A percentile compares a stretch with the other conserved stretches of the same genome.
These are phyloP conservation scores for Odocoileus virginianus DNA, from an alignment of 2,113 vertebrate species.

Conservation along the genomic window DNA sequence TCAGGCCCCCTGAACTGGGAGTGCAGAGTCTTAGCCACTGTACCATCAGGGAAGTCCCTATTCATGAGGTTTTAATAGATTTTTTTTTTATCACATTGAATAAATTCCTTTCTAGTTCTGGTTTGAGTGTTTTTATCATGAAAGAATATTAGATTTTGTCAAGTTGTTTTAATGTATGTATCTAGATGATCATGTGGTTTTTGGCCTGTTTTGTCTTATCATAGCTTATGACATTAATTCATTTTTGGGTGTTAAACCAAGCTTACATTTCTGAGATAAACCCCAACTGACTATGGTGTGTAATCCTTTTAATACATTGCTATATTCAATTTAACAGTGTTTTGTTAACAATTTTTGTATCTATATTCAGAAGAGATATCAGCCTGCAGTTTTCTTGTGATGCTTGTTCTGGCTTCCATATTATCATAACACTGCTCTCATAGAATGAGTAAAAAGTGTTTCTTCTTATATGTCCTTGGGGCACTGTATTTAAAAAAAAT, in stretches of 20 bases:
- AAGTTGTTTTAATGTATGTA: neutral
- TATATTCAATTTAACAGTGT: neutral
- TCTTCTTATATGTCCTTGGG: neutral
- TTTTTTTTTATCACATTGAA: neutral
- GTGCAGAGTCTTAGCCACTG: neutral
- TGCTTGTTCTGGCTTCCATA: neutral
- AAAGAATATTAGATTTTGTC: neutral
- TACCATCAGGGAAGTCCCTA: neutral
- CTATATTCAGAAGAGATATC: neutral
- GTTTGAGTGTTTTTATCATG: neutral
- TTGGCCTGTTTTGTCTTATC: neutral
- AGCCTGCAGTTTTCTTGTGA: neutral
- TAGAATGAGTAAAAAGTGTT: neutral
- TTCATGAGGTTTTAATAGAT: neutral
- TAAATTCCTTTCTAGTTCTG: neutral
- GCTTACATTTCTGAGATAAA: neutral
- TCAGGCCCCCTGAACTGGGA: neutral
- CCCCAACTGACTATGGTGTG: neutral
- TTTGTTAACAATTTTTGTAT: neutral
- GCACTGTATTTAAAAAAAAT: neutral
- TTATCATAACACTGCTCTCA: neutral
- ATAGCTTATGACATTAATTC: neutral
- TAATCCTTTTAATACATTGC: neutral
- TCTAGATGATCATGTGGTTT: neutral
- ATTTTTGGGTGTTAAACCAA: neutral